These are phyloP conservation scores for Drosophila lini DNA, from an alignment of 1,140 invertebrate genomes.

Conservation along the genomic window DNA sequence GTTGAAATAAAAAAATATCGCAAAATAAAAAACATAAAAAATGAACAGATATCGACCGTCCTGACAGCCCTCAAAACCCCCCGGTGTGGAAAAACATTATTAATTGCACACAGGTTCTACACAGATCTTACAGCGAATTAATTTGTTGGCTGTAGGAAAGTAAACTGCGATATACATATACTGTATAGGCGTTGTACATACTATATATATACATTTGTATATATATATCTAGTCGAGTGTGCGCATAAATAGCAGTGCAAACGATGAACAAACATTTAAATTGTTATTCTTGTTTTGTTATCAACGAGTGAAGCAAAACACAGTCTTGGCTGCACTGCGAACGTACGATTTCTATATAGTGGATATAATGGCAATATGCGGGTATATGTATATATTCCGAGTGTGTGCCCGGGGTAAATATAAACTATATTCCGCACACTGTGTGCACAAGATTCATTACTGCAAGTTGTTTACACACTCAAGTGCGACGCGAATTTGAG, in stretches of 20 bases:
- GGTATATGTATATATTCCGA: slow-evolving; percentile 26
- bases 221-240: slow-evolving; percentile 16
- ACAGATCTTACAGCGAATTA: slow-evolving; percentile 44
- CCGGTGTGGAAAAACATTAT: slow-evolving; percentile 21
- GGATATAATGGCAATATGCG: slow-evolving; percentile 19
- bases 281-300: slow-evolving; percentile 48
- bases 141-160: slow-evolving; percentile 47
- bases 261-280: slow-evolving; percentile 40
- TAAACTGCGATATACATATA: slow-evolving; percentile 13
- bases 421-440: slow-evolving; percentile 45
- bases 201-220: neutral
- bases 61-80: neutral
- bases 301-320: slow-evolving; percentile 19
- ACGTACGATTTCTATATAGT: slow-evolving; percentile 33
- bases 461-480: slow-evolving; percentile 49
- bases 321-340: slow-evolving; percentile 20
- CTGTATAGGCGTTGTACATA: neutral
- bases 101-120: slow-evolving; percentile 34
- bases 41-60: slow-evolving; percentile 1
- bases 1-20: slow-evolving; percentile 13
- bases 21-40: neutral
- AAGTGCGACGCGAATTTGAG: slow-evolving; percentile 48
- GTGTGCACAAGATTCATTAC: slow-evolving; percentile 43
- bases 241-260: slow-evolving; percentile 40
- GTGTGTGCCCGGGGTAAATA: slow-evolving; percentile 36